phyloP scores from a whole-genome alignment of 2,113 vertebrate species.

The Paramormyrops kingsleyae region DNA sequence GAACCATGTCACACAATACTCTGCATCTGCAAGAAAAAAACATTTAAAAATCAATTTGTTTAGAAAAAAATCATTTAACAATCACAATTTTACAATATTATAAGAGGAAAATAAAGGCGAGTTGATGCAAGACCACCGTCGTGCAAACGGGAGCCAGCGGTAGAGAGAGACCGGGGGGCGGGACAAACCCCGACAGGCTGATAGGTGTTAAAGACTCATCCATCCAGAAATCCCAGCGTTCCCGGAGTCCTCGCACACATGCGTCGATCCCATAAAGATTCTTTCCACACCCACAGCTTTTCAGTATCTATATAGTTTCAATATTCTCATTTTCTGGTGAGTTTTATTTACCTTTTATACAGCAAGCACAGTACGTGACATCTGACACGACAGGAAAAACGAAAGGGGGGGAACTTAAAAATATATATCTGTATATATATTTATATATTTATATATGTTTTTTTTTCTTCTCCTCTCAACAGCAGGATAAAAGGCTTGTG shows the following conservation, averaged over 20 bases:
- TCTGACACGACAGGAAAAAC: conserved; percentile 59
- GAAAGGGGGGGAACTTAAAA: conserved; percentile 48
- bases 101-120: conserved; percentile 72
- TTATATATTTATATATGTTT: conserved; percentile 40
- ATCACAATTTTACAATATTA: conserved; percentile 74
- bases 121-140: conserved; percentile 63
- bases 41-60: conserved; percentile 43
- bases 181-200: conserved; percentile 58
- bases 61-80: conserved; percentile 72
- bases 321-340: conserved; percentile 66
- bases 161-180: conserved; percentile 1
- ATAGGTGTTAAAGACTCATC: conserved; percentile 62
- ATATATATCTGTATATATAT: conserved; percentile 29
- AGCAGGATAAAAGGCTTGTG: conserved; percentile 56
- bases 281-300: conserved; percentile 40
- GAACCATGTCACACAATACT: conserved; percentile 82
- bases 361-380: conserved; percentile 73
- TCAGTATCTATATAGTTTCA: conserved; percentile 20
- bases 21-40: conserved; percentile 66
- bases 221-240: conserved; percentile 59
- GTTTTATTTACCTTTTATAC: conserved; percentile 12
- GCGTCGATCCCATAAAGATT: conserved; percentile 48
- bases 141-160: conserved; percentile 52
- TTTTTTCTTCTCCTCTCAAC: conserved; percentile 50
- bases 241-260: conserved; percentile 65